phyloP scores from a whole-genome alignment of 2,797 vertebrate species.

The Acipenser oxyrinchus region DNA sequence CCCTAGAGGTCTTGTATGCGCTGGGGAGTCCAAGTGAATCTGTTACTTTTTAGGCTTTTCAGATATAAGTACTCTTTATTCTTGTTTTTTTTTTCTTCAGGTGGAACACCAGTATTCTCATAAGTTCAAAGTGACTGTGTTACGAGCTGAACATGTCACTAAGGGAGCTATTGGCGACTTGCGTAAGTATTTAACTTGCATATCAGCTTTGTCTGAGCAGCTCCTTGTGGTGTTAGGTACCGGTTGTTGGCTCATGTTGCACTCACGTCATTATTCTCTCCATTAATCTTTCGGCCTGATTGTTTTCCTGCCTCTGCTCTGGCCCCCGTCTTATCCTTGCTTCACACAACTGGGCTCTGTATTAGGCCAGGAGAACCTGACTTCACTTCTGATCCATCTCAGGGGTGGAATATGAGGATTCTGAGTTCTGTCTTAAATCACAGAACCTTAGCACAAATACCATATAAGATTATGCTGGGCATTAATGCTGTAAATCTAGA shows the following conservation, averaged over 20 bases:
- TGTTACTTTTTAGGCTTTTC: too few species aligned
- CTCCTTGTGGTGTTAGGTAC: neutral
- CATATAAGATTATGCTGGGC: too few species aligned
- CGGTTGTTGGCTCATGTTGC: neutral
- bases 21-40: too few species aligned
- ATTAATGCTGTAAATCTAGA: too few species aligned
- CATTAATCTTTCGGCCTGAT: neutral
- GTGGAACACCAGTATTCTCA: slow-evolving; percentile 95
- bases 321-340: neutral
- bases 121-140: slow-evolving; percentile 77
- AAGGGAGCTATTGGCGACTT: slow-evolving; percentile 91
- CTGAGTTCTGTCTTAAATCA: neutral
- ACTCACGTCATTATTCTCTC: neutral
- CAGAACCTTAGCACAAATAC: neutral
- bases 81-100: slow-evolving; percentile 54
- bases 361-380: neutral
- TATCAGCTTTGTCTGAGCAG: neutral
- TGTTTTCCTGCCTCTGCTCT: neutral
- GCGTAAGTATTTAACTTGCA: slow-evolving; percentile 64
- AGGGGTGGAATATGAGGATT: neutral
- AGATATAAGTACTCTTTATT: too few species aligned
- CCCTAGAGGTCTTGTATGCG: too few species aligned
- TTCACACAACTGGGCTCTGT: neutral
- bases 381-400: neutral
- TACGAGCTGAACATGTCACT: slow-evolving; percentile 81